Base-by-base conservation (phyloP, 2,113 vertebrate species). In the Microcebus ravelobensis region DNA sequence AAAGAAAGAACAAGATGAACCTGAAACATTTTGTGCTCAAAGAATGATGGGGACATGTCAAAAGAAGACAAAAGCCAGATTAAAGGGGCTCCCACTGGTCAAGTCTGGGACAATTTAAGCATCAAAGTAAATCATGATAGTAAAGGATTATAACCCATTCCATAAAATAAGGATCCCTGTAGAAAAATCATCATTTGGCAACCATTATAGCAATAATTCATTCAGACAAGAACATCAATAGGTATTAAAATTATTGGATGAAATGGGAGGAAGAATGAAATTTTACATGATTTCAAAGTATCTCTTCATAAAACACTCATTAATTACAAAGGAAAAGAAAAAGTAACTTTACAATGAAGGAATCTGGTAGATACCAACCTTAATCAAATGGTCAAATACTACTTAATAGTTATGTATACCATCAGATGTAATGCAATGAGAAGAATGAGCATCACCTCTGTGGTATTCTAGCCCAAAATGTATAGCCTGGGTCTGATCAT, bases 1-100 rank as follows among this genome's bases (percentile, higher is more conserved):
- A 91, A 25, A 91, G 77, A 91, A 90, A 92, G 84, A 96, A 89
- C n/a, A 68, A 77, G n/a, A 61, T 39, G n/a, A 91, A 14, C 45
- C 48, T 88, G 27, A 59, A 91, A 82, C 2, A 68, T n/a, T 52
- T 39, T 57, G 74, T 61, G 31, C 79, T 91, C 42, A 73, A 87
- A 96, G 71, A 86, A 91, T 57, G 59, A 90, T 65, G 27, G 61
- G 39, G 55, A 89, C 29, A 61, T 4, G 36, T 90, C 45, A 77
- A 87, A 96, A 92, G 48, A 74, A 76, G 80, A 87, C 42, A 79
- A 88, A 87, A 89, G n/a, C 23, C 57, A 96, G 48, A 6, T 71
- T 76, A 59, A 63, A 73, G 5, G 67, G 59, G 15, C 25, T 57
- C n/a, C 10, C n/a, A 55, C 0, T 93, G 73, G 57, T 42, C 52